phyloP scores from a whole-genome alignment of 2,888 invertebrate species.

The Entomobrya proxima region DNA sequence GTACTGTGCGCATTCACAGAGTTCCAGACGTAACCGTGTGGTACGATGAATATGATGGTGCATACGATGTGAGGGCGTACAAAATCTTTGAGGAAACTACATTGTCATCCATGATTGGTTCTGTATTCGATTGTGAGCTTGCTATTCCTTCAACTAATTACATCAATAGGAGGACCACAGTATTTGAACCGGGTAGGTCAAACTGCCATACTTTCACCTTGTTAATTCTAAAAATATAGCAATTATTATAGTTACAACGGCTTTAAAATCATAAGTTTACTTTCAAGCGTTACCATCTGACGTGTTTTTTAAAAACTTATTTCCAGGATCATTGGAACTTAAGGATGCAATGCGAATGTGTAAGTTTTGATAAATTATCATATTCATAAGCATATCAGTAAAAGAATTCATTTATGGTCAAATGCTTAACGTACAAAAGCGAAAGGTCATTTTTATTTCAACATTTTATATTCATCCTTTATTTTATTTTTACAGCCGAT shows the following conservation, averaged over 20 bases:
- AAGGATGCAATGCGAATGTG: slow-evolving; percentile 64
- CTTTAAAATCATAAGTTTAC: no score
- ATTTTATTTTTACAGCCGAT: slow-evolving; percentile 13
- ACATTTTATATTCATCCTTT: no score
- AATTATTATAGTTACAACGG: no score
- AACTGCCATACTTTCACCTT: no score
- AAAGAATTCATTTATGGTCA: background rate
- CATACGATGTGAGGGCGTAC: slow-evolving; percentile 71
- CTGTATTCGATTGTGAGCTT: slow-evolving; percentile 76
- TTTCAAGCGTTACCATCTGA: no score
- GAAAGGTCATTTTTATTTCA: no score
- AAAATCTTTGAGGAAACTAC: slow-evolving; percentile 72
- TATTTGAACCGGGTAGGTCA: slow-evolving; percentile 77
- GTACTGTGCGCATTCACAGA: background rate
- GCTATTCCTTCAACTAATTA: slow-evolving; percentile 76
- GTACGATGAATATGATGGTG: slow-evolving; percentile 63
- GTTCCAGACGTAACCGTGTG: slow-evolving; percentile 49
- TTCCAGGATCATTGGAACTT: slow-evolving; percentile 59
- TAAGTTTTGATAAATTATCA: slow-evolving; percentile 19
- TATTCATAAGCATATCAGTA: background rate
- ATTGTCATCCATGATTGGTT: slow-evolving; percentile 68
- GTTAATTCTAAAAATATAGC: no score
- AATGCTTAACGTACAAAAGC: no score
- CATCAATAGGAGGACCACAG: slow-evolving; percentile 75
- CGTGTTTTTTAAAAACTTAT: no score